Conservation (phyloP, 2,113 vertebrate genomes). For the Suricata suricatta region DNA sequence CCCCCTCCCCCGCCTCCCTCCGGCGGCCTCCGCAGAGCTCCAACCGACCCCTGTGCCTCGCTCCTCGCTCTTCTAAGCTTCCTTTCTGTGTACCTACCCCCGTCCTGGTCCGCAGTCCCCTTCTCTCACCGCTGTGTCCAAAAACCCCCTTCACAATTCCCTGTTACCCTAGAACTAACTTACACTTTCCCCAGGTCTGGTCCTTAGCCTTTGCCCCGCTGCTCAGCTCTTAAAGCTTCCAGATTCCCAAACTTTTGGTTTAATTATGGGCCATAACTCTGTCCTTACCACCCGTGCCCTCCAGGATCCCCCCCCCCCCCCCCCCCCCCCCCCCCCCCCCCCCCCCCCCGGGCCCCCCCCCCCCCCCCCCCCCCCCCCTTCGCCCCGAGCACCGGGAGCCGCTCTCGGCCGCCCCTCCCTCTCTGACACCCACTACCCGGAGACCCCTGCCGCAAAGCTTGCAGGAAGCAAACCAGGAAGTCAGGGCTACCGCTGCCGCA, state of each 20-base stretch:
- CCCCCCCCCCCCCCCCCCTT: neutral
- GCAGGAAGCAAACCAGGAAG: constrained; percentile 82
- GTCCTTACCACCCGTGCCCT: neutral
- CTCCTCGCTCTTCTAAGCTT: neutral
- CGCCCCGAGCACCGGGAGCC: neutral
- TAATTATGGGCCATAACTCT: neutral
- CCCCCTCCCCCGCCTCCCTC: neutral
- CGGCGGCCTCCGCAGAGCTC: constrained; percentile 29
- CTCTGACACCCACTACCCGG: neutral
- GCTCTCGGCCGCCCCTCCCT: neutral
- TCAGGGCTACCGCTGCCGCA: constrained; percentile 49
- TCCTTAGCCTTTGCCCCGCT: constrained; percentile 16
- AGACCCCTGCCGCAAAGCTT: neutral
- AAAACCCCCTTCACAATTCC: neutral
- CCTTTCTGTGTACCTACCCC: neutral
- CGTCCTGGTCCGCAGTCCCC: neutral
- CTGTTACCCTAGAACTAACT: constrained; percentile 36
- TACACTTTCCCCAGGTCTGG: neutral
- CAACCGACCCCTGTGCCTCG: neutral
- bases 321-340: neutral
- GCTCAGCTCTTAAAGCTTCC: neutral
- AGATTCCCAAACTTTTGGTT: constrained; percentile 65
- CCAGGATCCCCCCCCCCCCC: neutral
- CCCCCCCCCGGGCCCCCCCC: neutral
- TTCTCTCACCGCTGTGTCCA: neutral